A percentile compares a stretch with the other conserved stretches of the same genome.
Conservation (phyloP, 2,113 vertebrate genomes). For the Phyllostomus hastatus region DNA sequence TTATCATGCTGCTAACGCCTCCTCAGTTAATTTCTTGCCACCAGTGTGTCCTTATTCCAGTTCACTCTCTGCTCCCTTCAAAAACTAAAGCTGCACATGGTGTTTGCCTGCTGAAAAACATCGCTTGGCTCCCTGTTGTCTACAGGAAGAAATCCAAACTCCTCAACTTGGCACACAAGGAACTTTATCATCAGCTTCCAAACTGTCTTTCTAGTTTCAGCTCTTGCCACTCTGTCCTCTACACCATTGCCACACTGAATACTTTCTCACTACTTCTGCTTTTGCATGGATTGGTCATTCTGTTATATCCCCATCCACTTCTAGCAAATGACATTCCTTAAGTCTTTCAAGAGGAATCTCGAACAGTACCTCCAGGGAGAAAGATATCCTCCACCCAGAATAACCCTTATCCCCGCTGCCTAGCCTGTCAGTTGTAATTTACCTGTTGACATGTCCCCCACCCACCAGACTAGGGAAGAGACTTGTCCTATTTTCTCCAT, state of each 20-base stretch:
- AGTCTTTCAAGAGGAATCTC: neutral
- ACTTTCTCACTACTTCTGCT: neutral
- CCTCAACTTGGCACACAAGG: neutral
- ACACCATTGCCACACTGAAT: neutral
- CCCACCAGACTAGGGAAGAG: neutral
- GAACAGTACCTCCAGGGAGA: neutral
- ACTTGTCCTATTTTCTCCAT: neutral
- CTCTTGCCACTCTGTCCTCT: neutral
- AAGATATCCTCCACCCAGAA: neutral
- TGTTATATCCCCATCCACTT: neutral
- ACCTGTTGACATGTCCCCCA: neutral
- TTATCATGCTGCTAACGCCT: neutral
- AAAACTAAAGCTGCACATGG: neutral
- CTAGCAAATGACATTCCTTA: neutral
- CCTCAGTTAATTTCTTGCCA: constrained; percentile 32
- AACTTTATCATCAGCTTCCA: neutral
- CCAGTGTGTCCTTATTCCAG: neutral
- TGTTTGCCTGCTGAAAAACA: constrained; percentile 17
- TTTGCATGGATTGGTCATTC: neutral
- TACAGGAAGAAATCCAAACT: constrained; percentile 34
- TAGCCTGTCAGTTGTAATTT: neutral
- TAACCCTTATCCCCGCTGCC: neutral
- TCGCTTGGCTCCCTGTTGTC: constrained; percentile 35
- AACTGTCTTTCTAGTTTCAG: neutral
- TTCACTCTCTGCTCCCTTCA: neutral